Evolutionary conservation across 1,140 invertebrate species (phyloP), one percentile per base, ranked within the genome.

Genomic region (Drosophila lacteicornis): DNA sequence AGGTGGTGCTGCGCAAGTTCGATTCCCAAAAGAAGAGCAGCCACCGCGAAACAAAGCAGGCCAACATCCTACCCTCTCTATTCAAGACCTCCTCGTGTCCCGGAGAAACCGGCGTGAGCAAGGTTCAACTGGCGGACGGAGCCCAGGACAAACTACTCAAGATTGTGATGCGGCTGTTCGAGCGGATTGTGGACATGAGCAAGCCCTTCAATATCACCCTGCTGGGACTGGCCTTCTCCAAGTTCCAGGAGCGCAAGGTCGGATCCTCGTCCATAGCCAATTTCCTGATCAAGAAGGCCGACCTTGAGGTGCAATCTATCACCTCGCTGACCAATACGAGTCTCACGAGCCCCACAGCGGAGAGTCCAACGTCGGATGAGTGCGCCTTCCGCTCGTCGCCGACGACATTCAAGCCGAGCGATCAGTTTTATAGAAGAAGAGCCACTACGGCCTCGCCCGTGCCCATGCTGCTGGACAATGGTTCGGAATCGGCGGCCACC

Each of bases 151-250:
- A 96, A 91, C 93, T 97, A 40, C 92, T 96, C 66, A 94, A 93
- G n/a, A 94, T 95, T 47, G 94, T 96, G 12, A 96, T 97, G 95
- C 95, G 95, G 77, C 93, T 97, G 50, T 97, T 97, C 83, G 95
- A 95, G 84, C 95, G 96, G 86, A 94, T 96, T 58, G 95, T 97
- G 49, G 94, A 96, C 82, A 93, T 95, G 60, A 94, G 94, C 13
- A 96, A 96, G 93, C 95, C 95, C 56, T 97, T 96, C 93, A 96
- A 96, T 92, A 94, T 97, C 69, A 97, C 96, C 8, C 92, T 97
- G 42, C 92, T 97, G 42, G 96, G 96, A 25, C 93, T 97, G 73
- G 95, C 96, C 13, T 97, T 97, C 84, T 96, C 95, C 4, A 97
- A 97, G 91, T 97, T 97, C 75, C 95, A 95, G 70, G 96, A 96